Percentiles rank a stretch among this genome's conserved stretches.
Evolutionary conservation across 2,888 invertebrate genomes (phyloP).

Genomic region (Metallyticus violacea): DNA sequence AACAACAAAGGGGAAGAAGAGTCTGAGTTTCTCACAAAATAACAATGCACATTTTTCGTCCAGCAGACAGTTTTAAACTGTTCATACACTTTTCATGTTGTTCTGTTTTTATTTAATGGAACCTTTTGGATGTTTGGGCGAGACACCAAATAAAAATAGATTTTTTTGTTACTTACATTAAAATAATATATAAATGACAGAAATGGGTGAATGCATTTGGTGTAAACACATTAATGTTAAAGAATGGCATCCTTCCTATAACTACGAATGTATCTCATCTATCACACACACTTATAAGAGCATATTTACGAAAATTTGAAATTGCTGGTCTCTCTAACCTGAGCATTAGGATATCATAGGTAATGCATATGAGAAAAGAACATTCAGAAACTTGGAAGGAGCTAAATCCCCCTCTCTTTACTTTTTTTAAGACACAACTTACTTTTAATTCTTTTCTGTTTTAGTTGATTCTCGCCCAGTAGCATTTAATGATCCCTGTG

Average conservation of each 20-base stretch:
- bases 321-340: slow-evolving; percentile 11
- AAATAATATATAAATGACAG: slow-evolving; percentile 1
- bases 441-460: slow-evolving; percentile 5
- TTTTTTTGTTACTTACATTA: neutral
- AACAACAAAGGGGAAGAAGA: slow-evolving; percentile 22
- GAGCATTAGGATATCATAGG: slow-evolving; percentile 21
- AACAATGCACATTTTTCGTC: slow-evolving; percentile 22
- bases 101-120: neutral
- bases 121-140: slow-evolving; percentile 5
- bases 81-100: neutral
- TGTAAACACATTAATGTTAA: slow-evolving; percentile 1
- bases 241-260: slow-evolving; percentile 3
- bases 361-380: slow-evolving; percentile 4
- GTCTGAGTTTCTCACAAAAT: neutral
- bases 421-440: slow-evolving; percentile 15
- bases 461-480: slow-evolving; percentile 29
- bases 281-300: slow-evolving; percentile 5
- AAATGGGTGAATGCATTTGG: neutral
- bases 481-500: neutral
- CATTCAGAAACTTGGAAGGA: slow-evolving; percentile 26
- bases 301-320: neutral
- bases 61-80: slow-evolving; percentile 14
- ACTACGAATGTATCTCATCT: slow-evolving; percentile 3
- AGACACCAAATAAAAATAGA: slow-evolving; percentile 20
- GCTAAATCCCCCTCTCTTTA: slow-evolving; percentile 24